Percentiles rank a stretch among this genome's conserved stretches.
phyloP scores from a whole-genome alignment of 2,888 invertebrate species.

The Platycnemis pennipes region DNA sequence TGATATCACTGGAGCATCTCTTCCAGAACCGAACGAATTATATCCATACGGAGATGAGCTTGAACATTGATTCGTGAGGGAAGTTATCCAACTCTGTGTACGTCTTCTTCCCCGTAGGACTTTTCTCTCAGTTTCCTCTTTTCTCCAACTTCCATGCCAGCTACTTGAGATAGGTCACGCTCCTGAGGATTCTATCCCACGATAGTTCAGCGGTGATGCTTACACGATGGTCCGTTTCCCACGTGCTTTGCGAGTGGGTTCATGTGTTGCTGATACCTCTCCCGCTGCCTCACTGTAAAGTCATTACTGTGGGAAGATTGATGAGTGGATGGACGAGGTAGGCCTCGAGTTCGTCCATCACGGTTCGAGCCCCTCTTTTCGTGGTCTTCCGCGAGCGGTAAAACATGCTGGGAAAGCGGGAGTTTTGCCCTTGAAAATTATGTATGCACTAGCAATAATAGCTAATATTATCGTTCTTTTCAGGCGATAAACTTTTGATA shows the following conservation, averaged over 20 bases:
- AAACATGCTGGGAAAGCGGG: slow-evolving; percentile 21
- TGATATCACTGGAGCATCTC: background rate
- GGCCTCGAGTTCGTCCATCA: slow-evolving; percentile 48
- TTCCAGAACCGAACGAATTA: too few relatives aligned
- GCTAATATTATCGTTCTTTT: background rate
- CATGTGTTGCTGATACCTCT: slow-evolving; percentile 49
- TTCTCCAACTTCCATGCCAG: background rate
- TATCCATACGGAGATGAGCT: too few relatives aligned
- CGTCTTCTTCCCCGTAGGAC: background rate
- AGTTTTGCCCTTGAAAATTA: slow-evolving; percentile 30
- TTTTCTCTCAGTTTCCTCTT: background rate
- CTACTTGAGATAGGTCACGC: background rate
- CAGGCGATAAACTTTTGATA: too few relatives aligned
- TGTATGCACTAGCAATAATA: background rate
- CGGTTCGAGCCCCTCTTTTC: slow-evolving; percentile 60
- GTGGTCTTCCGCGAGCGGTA: slow-evolving; percentile 29
- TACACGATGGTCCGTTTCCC: slow-evolving; percentile 52
- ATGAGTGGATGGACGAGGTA: slow-evolving; percentile 49
- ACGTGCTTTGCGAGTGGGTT: slow-evolving; percentile 46
- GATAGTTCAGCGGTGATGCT: slow-evolving; percentile 37
- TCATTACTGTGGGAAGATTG: slow-evolving; percentile 60
- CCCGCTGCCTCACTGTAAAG: slow-evolving; percentile 59
- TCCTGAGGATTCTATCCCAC: slow-evolving; percentile 38
- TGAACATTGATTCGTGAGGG: background rate
- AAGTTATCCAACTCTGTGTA: background rate